phyloP scores from a whole-genome alignment of 2,113 vertebrate genomes.

The Cyprinus carpio region DNA sequence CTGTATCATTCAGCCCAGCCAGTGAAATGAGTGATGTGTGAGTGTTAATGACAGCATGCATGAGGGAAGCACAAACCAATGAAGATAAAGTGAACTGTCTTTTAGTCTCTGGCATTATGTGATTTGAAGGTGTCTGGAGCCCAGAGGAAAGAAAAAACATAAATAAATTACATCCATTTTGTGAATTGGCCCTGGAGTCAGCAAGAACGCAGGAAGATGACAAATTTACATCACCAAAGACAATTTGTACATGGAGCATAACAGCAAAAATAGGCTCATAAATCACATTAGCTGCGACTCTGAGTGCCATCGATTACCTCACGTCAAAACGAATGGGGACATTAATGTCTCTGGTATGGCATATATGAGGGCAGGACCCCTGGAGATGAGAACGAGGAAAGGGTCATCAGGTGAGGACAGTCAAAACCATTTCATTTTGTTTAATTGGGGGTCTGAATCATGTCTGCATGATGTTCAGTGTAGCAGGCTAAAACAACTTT shows the following conservation, averaged over 20 bases:
- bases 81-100: slow-evolving; percentile 28
- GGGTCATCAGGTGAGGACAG: not conserved
- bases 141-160: slow-evolving; percentile 52
- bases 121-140: slow-evolving; percentile 60
- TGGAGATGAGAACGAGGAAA: not conserved
- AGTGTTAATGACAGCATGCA: not conserved
- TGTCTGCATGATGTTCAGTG: not conserved
- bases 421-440: not conserved
- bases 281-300: slow-evolving; percentile 77
- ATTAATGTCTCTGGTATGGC: slow-evolving; percentile 65
- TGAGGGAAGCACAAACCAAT: slow-evolving; percentile 3
- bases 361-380: slow-evolving; percentile 52
- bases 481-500: not conserved
- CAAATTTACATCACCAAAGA: slow-evolving; percentile 77
- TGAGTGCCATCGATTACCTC: slow-evolving; percentile 75
- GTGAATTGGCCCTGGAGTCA: slow-evolving; percentile 66
- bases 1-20: not conserved
- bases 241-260: slow-evolving; percentile 78
- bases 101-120: slow-evolving; percentile 43
- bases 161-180: slow-evolving; percentile 68
- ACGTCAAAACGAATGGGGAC: slow-evolving; percentile 73
- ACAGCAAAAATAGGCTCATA: slow-evolving; percentile 78
- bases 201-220: slow-evolving; percentile 67
- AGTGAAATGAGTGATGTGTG: not conserved
- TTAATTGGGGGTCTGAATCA: not conserved